Conservation (phyloP, 2,888 invertebrate species). For the Crocallis elinguaria region DNA sequence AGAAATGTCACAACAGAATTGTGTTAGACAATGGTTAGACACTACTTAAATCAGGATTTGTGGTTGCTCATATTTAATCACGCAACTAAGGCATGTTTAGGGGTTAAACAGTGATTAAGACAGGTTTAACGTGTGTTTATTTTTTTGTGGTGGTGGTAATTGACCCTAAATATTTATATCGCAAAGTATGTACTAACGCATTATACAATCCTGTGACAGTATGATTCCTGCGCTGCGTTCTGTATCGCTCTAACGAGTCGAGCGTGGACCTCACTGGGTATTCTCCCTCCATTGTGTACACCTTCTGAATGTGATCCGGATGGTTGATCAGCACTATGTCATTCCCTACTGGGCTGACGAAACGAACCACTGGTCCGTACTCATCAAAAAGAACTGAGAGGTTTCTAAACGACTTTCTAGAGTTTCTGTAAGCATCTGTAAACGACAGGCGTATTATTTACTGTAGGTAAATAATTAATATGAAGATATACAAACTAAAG, state of each 20-base stretch:
- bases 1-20: too few relatives aligned
- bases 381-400: constrained; percentile 71
- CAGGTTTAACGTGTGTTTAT: too few relatives aligned
- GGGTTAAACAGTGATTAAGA: too few relatives aligned
- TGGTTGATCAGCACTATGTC: constrained; percentile 87
- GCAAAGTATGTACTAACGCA: constrained; percentile 82
- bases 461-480: background rate
- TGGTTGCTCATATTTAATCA: too few relatives aligned
- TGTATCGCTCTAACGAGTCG: constrained; percentile 87
- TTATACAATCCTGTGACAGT: constrained; percentile 84
- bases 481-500: too few relatives aligned
- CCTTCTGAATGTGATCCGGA: constrained; percentile 86
- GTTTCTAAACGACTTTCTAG: constrained; percentile 59
- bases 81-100: too few relatives aligned
- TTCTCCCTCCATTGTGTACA: constrained; percentile 86
- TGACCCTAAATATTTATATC: too few relatives aligned
- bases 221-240: constrained; percentile 82
- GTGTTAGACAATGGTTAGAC: too few relatives aligned
- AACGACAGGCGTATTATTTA: background rate
- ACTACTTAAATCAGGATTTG: too few relatives aligned
- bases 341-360: constrained; percentile 86
- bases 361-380: constrained; percentile 87
- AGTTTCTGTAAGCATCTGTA: constrained; percentile 59
- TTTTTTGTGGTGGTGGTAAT: too few relatives aligned
- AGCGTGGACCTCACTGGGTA: constrained; percentile 86